These are phyloP conservation scores for Barnardius zonarius DNA, from an alignment of 2,113 vertebrate species.

Conservation along the genomic window DNA sequence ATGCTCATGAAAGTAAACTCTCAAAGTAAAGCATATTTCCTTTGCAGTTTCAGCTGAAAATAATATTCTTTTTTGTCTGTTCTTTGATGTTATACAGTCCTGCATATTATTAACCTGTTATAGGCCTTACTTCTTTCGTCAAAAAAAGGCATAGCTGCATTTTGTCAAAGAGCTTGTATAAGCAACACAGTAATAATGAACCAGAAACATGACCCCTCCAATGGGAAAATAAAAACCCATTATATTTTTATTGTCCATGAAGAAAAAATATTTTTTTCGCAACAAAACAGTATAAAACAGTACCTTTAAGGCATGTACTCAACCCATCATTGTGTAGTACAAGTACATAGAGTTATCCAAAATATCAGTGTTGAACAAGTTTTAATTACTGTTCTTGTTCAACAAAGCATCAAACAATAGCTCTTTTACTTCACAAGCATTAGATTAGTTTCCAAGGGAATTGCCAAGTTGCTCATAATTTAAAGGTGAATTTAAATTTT, in stretches of 20 bases:
- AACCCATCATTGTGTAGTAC: background rate
- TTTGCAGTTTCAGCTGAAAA: background rate
- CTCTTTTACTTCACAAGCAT: slow-evolving; percentile 30
- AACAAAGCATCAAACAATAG: slow-evolving; percentile 29
- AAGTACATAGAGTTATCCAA: background rate
- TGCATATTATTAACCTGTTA: background rate
- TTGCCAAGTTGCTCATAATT: slow-evolving; percentile 29
- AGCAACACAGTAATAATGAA: background rate
- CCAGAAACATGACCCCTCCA: background rate
- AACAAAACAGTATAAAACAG: background rate
- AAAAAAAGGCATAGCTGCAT: background rate
- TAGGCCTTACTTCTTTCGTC: background rate
- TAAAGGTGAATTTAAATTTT: slow-evolving; percentile 58
- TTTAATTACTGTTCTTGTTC: slow-evolving; percentile 46
- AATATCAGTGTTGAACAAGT: background rate
- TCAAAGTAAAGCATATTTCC: background rate
- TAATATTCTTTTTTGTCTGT: background rate
- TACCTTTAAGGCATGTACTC: background rate
- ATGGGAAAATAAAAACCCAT: background rate
- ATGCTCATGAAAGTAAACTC: background rate
- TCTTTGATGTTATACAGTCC: background rate
- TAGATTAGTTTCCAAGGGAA: slow-evolving; percentile 63
- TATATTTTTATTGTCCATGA: background rate
- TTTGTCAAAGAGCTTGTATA: background rate
- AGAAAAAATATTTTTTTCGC: background rate